A percentile compares a stretch with the other conserved stretches of the same genome.
Evolutionary conservation across 2,797 vertebrate genomes (phyloP).

Genomic region (Calcarius lapponicus): DNA sequence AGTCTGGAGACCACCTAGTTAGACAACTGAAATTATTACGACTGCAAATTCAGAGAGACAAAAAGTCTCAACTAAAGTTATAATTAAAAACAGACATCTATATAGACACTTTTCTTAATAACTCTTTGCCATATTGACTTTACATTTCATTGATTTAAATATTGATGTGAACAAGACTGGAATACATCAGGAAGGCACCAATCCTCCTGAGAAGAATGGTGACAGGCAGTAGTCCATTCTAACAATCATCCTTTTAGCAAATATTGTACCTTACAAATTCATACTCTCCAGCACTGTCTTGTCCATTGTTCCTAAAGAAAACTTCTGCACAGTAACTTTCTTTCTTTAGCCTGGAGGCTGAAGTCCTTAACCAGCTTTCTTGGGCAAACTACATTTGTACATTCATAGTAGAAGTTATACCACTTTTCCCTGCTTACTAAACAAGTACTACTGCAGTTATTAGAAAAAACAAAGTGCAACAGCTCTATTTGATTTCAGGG

Average conservation of each 20-base stretch:
- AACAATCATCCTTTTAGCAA: neutral
- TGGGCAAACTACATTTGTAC: neutral
- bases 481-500: neutral
- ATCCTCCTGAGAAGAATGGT: neutral
- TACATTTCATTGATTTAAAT: neutral
- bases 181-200: fast-evolving
- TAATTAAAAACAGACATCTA: neutral
- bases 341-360: neutral
- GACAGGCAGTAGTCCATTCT: neutral
- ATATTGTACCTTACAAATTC: neutral
- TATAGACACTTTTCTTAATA: neutral
- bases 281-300: neutral
- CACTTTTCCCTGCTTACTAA: neutral
- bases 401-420: neutral
- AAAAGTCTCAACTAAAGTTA: neutral
- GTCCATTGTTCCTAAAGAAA: neutral
- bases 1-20: neutral
- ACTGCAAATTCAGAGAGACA: neutral
- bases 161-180: neutral
- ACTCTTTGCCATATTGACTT: neutral
- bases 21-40: neutral
- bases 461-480: neutral
- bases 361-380: neutral
- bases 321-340: neutral
- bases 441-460: neutral